phyloP scores from a whole-genome alignment of 2,797 vertebrate genomes.

The Cygnus olor region DNA sequence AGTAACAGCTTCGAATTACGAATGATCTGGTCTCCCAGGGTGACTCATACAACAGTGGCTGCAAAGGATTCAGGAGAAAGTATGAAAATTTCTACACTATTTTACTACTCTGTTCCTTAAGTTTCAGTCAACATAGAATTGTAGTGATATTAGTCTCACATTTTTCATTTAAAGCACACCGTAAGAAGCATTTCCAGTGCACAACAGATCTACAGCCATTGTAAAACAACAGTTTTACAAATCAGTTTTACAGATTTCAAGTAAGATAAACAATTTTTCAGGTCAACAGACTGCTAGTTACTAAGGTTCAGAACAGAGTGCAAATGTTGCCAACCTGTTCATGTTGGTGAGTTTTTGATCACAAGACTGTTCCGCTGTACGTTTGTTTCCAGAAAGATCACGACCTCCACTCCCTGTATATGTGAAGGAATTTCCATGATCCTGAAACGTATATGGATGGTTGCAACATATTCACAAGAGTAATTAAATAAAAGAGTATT shows the following conservation, averaged over 20 bases:
- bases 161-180: accelerated
- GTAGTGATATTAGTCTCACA: neutral
- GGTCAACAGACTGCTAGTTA: neutral
- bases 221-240: neutral
- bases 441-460: conserved; percentile 74
- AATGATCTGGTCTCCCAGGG: neutral
- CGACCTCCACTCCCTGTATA: conserved; percentile 96
- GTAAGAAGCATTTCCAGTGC: neutral
- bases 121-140: neutral
- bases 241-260: neutral
- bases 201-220: neutral
- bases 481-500: neutral
- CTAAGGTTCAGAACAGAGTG: accelerated
- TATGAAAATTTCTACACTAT: neutral
- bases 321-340: conserved; percentile 84
- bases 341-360: conserved; percentile 98
- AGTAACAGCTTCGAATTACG: neutral
- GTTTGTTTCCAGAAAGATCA: conserved; percentile 97
- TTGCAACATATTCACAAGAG: neutral
- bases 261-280: accelerated
- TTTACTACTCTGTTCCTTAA: neutral
- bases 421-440: conserved; percentile 95
- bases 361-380: conserved; percentile 96
- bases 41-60: neutral
- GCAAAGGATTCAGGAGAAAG: neutral